These are phyloP conservation scores for Cacatua alba DNA, from an alignment of 2,113 vertebrate species.

Conservation along the genomic window DNA sequence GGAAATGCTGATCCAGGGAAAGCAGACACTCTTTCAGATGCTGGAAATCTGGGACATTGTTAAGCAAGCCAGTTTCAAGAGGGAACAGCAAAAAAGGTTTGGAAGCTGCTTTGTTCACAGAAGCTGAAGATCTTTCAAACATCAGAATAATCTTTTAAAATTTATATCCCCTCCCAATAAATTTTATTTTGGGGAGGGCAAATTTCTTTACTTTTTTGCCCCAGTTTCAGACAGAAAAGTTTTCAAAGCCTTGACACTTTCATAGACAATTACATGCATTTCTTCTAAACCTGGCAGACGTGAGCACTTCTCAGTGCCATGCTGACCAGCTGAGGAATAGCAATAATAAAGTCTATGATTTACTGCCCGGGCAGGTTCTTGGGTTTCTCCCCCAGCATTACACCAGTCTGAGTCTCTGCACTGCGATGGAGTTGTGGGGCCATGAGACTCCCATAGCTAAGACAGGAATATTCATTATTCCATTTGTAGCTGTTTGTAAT, in stretches of 20 bases:
- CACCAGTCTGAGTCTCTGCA: background rate
- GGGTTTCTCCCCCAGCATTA: background rate
- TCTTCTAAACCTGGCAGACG: background rate
- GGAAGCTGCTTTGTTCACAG: background rate
- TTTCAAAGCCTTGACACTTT: background rate
- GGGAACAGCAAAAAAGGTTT: background rate
- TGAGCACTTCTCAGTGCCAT: background rate
- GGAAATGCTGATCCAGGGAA: background rate
- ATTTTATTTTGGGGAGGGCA: background rate
- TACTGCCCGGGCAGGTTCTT: background rate
- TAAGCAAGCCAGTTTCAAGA: background rate
- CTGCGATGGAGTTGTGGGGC: background rate
- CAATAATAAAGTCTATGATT: background rate
- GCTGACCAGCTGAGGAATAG: background rate
- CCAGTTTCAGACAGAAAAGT: background rate
- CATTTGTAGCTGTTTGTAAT: background rate
- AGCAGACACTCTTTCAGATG: background rate
- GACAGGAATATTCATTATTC: background rate
- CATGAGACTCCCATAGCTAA: background rate
- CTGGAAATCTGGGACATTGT: background rate
- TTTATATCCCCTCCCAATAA: background rate
- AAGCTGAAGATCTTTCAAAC: background rate
- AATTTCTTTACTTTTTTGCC: background rate
- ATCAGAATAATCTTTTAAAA: background rate
- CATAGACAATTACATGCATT: background rate